phyloP scores from a whole-genome alignment of 2,888 invertebrate genomes.

The Eurytoma adleriae region DNA sequence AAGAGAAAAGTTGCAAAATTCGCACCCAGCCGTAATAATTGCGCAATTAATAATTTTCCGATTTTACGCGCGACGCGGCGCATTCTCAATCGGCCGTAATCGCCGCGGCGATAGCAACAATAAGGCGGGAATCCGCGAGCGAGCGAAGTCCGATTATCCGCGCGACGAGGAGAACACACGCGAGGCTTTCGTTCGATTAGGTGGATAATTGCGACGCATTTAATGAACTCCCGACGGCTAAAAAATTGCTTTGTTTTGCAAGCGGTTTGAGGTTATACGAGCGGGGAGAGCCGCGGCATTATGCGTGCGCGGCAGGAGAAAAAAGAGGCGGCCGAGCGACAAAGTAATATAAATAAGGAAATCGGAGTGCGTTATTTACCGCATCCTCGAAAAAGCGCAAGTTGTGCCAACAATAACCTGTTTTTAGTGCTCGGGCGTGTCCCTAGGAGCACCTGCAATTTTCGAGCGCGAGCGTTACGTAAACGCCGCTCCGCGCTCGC shows the following conservation, averaged over 20 bases:
- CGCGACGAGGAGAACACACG: too few relatives aligned
- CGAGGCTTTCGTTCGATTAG: too few relatives aligned
- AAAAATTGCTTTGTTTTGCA: too few relatives aligned
- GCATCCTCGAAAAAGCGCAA: slow-evolving; percentile 52
- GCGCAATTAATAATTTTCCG: neutral
- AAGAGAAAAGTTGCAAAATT: slow-evolving; percentile 32
- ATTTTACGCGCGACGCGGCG: too few relatives aligned
- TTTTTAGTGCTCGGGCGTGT: slow-evolving; percentile 53
- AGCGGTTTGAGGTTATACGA: too few relatives aligned
- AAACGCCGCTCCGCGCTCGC: slow-evolving; percentile 17
- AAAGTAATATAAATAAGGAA: slow-evolving; percentile 33
- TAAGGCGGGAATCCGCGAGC: too few relatives aligned
- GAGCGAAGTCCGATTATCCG: too few relatives aligned
- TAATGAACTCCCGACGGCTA: too few relatives aligned
- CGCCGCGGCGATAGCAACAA: too few relatives aligned
- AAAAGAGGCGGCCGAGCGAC: neutral
- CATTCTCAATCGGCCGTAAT: too few relatives aligned
- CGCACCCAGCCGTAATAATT: neutral
- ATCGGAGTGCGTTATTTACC: slow-evolving; percentile 21
- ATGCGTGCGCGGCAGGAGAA: too few relatives aligned
- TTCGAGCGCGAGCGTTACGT: slow-evolving; percentile 45
- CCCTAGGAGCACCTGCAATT: slow-evolving; percentile 42
- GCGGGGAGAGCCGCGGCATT: neutral
- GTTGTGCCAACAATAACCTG: slow-evolving; percentile 52
- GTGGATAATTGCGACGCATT: too few relatives aligned